Percentiles rank a stretch among this genome's conserved stretches.
phyloP scores from a whole-genome alignment of 2,888 invertebrate species.

The Drosophila helvetica region DNA sequence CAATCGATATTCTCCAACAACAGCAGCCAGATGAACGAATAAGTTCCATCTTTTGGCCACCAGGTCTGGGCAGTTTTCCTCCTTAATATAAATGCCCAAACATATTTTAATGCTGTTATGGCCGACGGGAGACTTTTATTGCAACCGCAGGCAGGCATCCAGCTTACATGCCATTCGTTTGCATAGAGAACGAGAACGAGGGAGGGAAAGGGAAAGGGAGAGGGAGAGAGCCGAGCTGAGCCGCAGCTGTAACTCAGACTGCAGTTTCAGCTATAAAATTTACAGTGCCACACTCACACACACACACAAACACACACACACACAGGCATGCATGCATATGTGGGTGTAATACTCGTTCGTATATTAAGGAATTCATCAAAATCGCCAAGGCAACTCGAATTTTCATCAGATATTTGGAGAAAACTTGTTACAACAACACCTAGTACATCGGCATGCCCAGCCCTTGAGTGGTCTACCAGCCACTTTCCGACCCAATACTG shows the following conservation, averaged over 20 bases:
- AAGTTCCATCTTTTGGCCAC: neutral
- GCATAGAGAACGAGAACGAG: slow-evolving; percentile 21
- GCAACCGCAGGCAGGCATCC: slow-evolving; percentile 65
- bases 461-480: slow-evolving; percentile 69
- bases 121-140: slow-evolving; percentile 59
- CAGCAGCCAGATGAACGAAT: neutral
- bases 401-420: slow-evolving; percentile 66
- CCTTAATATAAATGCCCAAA: slow-evolving; percentile 25
- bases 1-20: neutral
- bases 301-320: neutral
- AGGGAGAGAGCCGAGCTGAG: slow-evolving; percentile 18
- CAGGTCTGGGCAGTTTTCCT: slow-evolving; percentile 2
- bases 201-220: slow-evolving; percentile 7
- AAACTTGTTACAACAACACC: slow-evolving; percentile 53
- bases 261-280: slow-evolving; percentile 37
- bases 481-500: slow-evolving; percentile 49
- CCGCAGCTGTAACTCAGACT: slow-evolving; percentile 57
- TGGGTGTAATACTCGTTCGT: slow-evolving; percentile 28
- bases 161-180: slow-evolving; percentile 64
- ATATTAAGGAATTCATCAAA: slow-evolving; percentile 74
- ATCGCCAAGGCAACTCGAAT: slow-evolving; percentile 72
- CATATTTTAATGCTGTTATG: slow-evolving; percentile 40
- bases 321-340: slow-evolving; percentile 18
- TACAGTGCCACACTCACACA: neutral
- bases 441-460: slow-evolving; percentile 46